Conservation (phyloP, 2,888 invertebrate species). For the Flexamia atlantica region DNA sequence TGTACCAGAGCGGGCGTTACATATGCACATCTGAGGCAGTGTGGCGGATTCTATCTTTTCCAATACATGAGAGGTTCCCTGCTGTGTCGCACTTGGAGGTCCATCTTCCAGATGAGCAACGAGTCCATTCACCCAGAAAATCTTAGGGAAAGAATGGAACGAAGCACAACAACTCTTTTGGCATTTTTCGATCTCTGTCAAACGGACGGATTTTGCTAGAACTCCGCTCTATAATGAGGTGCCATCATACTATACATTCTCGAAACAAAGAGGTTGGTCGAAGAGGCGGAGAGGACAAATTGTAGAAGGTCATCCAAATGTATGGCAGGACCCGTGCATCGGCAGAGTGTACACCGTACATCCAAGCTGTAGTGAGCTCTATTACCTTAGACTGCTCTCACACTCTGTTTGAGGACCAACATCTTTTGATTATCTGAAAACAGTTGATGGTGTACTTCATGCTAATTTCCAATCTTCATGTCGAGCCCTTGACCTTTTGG, state of each 20-base stretch:
- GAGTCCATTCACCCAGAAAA: slow-evolving; percentile 66
- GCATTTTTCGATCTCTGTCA: slow-evolving; percentile 68
- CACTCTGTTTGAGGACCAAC: slow-evolving; percentile 69
- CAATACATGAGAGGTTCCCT: slow-evolving; percentile 71
- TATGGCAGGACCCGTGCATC: slow-evolving; percentile 69
- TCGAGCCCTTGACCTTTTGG: slow-evolving; percentile 66
- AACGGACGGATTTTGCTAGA: slow-evolving; percentile 61
- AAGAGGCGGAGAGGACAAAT: slow-evolving; percentile 30
- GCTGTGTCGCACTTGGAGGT: slow-evolving; percentile 70
- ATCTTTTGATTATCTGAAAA: slow-evolving; percentile 71
- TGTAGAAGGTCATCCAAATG: slow-evolving; percentile 62
- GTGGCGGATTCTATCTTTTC: slow-evolving; percentile 71
- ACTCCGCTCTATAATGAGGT: slow-evolving; percentile 67
- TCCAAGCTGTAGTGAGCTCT: slow-evolving; percentile 68
- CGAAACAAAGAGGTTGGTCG: slow-evolving; percentile 43
- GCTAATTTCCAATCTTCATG: slow-evolving; percentile 69
- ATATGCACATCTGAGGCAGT: slow-evolving; percentile 71
- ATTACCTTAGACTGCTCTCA: slow-evolving; percentile 69
- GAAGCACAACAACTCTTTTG: slow-evolving; percentile 7
- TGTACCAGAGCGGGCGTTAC: slow-evolving; percentile 69
- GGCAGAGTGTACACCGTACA: slow-evolving; percentile 70
- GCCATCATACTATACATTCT: slow-evolving; percentile 67
- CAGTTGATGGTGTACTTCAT: slow-evolving; percentile 70
- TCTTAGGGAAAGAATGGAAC: not conserved
- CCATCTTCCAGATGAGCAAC: slow-evolving; percentile 70